These are phyloP conservation scores for Drosophila pachea DNA, from an alignment of 1,140 invertebrate species.

Conservation along the genomic window DNA sequence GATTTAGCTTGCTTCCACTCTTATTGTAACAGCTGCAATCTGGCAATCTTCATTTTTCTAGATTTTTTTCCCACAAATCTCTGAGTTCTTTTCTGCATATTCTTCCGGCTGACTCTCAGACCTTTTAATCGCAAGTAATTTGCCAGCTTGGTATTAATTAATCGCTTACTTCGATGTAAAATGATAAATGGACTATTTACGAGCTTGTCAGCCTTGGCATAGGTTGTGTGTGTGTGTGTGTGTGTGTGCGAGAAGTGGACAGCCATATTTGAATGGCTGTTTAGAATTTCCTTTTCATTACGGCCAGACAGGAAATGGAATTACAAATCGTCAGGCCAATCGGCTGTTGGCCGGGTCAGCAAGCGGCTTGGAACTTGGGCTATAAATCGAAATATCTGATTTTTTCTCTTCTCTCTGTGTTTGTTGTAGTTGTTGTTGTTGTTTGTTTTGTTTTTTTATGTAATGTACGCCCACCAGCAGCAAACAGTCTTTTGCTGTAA, in stretches of 20 bases:
- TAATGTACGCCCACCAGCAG: conserved; percentile 61
- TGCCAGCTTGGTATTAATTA: background rate
- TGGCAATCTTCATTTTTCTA: too few species aligned
- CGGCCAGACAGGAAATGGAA: conserved; percentile 55
- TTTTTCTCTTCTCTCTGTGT: conserved; percentile 2
- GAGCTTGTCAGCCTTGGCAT: conserved; percentile 29
- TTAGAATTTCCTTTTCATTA: conserved; percentile 36
- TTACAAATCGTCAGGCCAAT: conserved; percentile 9
- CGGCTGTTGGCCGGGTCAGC: conserved; percentile 23
- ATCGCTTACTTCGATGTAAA: background rate
- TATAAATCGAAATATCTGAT: conserved; percentile 33
- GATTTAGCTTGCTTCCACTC: too few species aligned
- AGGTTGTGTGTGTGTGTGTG: conserved; percentile 28
- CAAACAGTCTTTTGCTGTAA: conserved; percentile 64
- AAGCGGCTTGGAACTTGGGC: conserved; percentile 7
- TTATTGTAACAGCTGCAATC: too few species aligned
- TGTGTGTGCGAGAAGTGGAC: background rate
- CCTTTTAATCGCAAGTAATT: background rate
- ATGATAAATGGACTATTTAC: conserved; percentile 37
- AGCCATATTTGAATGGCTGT: conserved; percentile 42
- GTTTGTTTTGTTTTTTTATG: conserved; percentile 28
- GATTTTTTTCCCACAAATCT: too few species aligned
- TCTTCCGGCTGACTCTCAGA: background rate
- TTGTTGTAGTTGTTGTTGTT: conserved; percentile 8
- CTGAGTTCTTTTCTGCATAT: too few species aligned